These are phyloP conservation scores for Gorsachius goisagi DNA, from an alignment of 2,113 vertebrate species.

Conservation along the genomic window DNA sequence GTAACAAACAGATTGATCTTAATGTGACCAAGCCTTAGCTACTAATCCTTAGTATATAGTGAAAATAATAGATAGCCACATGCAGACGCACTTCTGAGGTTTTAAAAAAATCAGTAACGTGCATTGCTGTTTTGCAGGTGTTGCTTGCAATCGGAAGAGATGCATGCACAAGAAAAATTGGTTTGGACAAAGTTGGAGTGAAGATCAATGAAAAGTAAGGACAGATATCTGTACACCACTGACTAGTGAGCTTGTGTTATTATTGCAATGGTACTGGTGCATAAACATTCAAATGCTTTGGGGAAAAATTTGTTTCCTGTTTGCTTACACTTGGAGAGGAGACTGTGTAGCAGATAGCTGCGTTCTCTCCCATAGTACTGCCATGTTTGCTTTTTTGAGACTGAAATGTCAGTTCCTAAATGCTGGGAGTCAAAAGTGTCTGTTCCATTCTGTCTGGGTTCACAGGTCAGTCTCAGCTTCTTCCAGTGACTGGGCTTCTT, in stretches of 20 bases:
- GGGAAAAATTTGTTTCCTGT: not conserved
- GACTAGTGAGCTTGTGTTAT: not conserved
- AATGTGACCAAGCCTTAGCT: not conserved
- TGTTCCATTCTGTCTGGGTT: not conserved
- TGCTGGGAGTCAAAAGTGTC: not conserved
- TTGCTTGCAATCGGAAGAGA: constrained; percentile 83
- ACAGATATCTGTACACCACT: not conserved
- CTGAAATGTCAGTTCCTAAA: not conserved
- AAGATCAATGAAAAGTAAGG: constrained; percentile 82
- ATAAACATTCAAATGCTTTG: not conserved
- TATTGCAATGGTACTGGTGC: not conserved
- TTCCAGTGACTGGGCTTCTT: not conserved
- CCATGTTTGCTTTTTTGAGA: not conserved
- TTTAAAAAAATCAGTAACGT: not conserved
- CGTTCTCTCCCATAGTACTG: not conserved
- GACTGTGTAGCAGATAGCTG: not conserved
- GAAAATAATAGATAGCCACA: not conserved
- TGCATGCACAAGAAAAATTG: constrained; percentile 79
- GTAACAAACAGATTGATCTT: not conserved
- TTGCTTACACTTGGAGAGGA: not conserved
- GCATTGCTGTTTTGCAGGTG: constrained; percentile 71
- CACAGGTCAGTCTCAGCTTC: not conserved
- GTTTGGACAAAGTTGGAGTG: constrained; percentile 81
- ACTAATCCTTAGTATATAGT: not conserved
- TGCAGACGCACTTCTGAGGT: not conserved